phyloP scores from a whole-genome alignment of 2,113 vertebrate genomes.

The Murina feae region DNA sequence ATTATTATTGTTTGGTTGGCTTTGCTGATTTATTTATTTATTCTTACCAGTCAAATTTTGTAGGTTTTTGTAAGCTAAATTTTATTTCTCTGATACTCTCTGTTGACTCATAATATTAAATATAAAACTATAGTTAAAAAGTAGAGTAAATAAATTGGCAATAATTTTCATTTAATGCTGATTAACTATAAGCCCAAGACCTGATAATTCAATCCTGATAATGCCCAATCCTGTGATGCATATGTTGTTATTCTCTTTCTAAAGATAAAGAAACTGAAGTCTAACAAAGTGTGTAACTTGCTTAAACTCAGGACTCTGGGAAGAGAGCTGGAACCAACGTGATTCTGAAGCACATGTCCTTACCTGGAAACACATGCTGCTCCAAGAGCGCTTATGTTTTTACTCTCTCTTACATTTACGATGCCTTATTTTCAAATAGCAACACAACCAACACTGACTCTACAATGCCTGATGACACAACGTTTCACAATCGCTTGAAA shows the following conservation, averaged over 20 bases:
- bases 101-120: background rate
- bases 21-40: background rate
- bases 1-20: background rate
- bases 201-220: background rate
- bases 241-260: background rate
- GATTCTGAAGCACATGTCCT: background rate
- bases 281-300: background rate
- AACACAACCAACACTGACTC: background rate
- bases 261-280: background rate
- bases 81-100: background rate
- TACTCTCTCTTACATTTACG: background rate
- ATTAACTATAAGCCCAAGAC: background rate
- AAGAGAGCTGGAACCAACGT: background rate
- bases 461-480: background rate
- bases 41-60: background rate
- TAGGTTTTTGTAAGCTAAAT: background rate
- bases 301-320: background rate
- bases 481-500: background rate
- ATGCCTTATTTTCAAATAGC: background rate
- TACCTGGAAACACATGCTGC: background rate
- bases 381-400: background rate
- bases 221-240: background rate
- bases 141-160: background rate
- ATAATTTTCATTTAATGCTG: background rate
- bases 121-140: background rate